A percentile compares a stretch with the other conserved stretches of the same genome.
These are phyloP conservation scores for Chloropsis cyanopogon DNA, from an alignment of 2,113 vertebrate genomes.

Conservation along the genomic window DNA sequence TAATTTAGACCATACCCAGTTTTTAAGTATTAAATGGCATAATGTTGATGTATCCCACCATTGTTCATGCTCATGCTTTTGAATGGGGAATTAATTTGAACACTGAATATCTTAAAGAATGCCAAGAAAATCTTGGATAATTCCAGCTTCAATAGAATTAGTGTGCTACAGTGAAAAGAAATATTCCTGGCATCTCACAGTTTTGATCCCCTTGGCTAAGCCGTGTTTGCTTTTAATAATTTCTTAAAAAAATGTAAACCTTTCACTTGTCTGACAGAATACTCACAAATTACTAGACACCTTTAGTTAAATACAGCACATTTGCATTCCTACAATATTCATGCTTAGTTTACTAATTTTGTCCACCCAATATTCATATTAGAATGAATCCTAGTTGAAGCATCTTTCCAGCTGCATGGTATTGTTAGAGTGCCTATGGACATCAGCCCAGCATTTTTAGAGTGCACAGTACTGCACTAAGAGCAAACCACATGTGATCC, in stretches of 20 bases:
- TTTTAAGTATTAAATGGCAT: neutral
- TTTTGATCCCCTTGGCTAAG: neutral
- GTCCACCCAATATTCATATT: neutral
- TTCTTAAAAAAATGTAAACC: neutral
- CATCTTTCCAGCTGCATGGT: neutral
- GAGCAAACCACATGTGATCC: neutral
- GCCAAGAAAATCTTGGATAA: neutral
- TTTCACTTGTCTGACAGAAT: neutral
- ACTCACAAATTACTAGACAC: neutral
- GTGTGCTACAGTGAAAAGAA: neutral
- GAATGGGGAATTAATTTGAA: neutral
- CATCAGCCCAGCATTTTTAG: neutral
- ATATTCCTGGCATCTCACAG: neutral
- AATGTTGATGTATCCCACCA: neutral
- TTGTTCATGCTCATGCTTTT: neutral
- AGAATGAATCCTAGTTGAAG: neutral
- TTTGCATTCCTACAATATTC: neutral
- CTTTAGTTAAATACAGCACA: neutral
- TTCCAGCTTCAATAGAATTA: neutral
- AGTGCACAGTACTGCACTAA: neutral
- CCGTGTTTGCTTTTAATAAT: neutral
- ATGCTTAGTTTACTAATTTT: neutral
- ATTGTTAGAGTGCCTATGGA: neutral
- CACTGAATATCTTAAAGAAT: neutral
- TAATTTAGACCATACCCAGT: neutral